Base-by-base conservation (phyloP, 2,888 invertebrate species). In the Sabellastarte sp. region DNA sequence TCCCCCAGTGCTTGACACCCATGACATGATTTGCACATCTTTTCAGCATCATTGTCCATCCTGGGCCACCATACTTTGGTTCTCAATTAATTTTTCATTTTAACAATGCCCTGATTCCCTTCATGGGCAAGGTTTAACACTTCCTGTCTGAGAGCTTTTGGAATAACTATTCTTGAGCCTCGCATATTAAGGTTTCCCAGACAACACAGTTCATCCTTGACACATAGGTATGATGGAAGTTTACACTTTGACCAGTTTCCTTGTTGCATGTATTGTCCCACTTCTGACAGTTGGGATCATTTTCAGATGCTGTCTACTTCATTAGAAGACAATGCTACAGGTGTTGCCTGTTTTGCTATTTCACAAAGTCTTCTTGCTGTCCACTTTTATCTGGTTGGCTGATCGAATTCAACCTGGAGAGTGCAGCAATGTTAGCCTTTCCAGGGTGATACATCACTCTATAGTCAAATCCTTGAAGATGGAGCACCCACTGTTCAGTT, bases 41-140 rank as follows among this genome's bases (percentile, higher is more conserved):
- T 10, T 53, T 53, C 55, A 15, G 55, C 30, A 31, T 57, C 41
- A 5, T 10, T 15, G 32, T 57, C 58, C 10, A 57, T 57, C 10
- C 58, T 32, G 5, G 58, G 58, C 29, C 58, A 57, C 58, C 58
- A 57, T 10, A 32, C 29, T 15, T 57, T n/a, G 5, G 24, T 57
- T 5, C 26, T 30, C 20, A 41, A 41, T 41, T 41, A n/a, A n/a
- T n/a, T 41, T 20, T 41, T 41, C 41, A 41, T 41, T 20, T 41
- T n/a, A 10, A 29, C 32, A 29, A 57, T 33, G 5, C 58, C 58
- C 10, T 30, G 58, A 33, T 57, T 29, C 10, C 58, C 58, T 41
- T 57, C 58, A 33, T 57, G 58, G 10, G 31, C 58, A n/a, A 57
- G n/a, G 10, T 57, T 20, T 41, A 57, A 29, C 5, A 41, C 41